Conservation (phyloP, 2,113 vertebrate genomes). For the Channa maculata region DNA sequence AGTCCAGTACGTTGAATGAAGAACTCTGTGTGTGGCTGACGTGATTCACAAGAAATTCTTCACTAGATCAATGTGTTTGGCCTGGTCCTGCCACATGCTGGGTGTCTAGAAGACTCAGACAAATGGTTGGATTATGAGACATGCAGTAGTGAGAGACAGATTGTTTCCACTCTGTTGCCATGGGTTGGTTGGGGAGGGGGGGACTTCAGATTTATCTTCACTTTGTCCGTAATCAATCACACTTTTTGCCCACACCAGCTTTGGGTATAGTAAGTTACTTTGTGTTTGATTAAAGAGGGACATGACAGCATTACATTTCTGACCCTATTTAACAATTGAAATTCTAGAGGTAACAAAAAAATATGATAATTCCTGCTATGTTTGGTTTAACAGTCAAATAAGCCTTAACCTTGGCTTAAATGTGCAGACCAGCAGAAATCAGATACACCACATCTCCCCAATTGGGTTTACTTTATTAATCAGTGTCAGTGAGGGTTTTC, state of each 20-base stretch:
- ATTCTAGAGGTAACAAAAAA: constrained; percentile 56
- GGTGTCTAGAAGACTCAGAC: constrained; percentile 65
- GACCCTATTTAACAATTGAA: constrained; percentile 34
- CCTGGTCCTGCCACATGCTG: constrained; percentile 63
- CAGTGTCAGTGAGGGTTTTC: constrained; percentile 38
- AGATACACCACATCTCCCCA: constrained; percentile 40
- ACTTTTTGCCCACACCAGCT: constrained; percentile 33
- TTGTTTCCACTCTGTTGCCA: constrained; percentile 38
- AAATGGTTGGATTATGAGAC: constrained; percentile 72
- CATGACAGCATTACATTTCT: constrained; percentile 24
- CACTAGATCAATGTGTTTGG: constrained; percentile 74
- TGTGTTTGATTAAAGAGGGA: constrained; percentile 16
- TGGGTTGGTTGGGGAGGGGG: constrained; percentile 16
- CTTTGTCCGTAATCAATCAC: constrained; percentile 42
- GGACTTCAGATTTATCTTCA: constrained; percentile 50
- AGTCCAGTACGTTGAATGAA: constrained; percentile 51
- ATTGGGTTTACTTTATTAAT: constrained; percentile 59
- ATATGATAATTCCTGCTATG: constrained; percentile 51
- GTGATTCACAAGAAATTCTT: constrained; percentile 67
- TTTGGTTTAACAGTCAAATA: constrained; percentile 60
- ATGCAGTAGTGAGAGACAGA: constrained; percentile 59
- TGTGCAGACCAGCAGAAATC: constrained; percentile 45
- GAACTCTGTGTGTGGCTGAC: constrained; percentile 57
- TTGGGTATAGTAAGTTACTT: constrained; percentile 35
- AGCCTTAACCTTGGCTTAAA: constrained; percentile 56